Evolutionary conservation across 2,888 invertebrate species (phyloP).

Genomic region (Agonopterix heracliana): DNA sequence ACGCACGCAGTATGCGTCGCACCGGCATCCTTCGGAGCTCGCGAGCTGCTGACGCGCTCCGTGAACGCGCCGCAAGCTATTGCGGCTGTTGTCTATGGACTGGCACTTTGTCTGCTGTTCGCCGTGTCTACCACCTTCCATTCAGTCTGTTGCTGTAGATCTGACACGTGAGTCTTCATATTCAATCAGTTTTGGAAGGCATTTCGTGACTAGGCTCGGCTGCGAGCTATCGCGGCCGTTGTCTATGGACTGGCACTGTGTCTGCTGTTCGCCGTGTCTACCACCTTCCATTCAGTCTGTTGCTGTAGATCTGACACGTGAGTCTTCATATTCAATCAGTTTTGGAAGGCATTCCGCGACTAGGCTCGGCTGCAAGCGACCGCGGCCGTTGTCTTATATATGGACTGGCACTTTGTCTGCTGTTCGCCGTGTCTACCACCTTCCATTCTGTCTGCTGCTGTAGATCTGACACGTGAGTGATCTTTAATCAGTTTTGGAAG

Average conservation of each 20-base stretch:
- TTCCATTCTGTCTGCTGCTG: slow-evolving; percentile 94
- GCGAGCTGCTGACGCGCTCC: slow-evolving; percentile 85
- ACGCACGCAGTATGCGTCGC: slow-evolving; percentile 94
- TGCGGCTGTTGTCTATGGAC: slow-evolving; percentile 90
- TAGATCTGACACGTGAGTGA: slow-evolving; percentile 59
- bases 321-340: slow-evolving; percentile 26
- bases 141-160: slow-evolving; percentile 85
- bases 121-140: slow-evolving; percentile 94
- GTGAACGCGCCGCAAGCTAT: slow-evolving; percentile 83
- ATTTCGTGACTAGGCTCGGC: slow-evolving; percentile 19
- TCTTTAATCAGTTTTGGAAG: too few relatives aligned
- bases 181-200: too few relatives aligned
- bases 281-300: slow-evolving; percentile 92
- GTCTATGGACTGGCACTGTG: slow-evolving; percentile 92
- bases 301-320: slow-evolving; percentile 77
- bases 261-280: slow-evolving; percentile 90
- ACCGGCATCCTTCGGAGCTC: slow-evolving; percentile 87
- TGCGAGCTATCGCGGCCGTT: slow-evolving; percentile 87
- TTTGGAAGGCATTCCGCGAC: too few relatives aligned
- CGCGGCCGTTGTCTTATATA: slow-evolving; percentile 90
- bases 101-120: slow-evolving; percentile 89
- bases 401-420: slow-evolving; percentile 87
- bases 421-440: slow-evolving; percentile 92
- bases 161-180: slow-evolving; percentile 57
- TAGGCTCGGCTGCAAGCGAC: slow-evolving; percentile 78